phyloP scores from a whole-genome alignment of 2,797 vertebrate genomes.

The Rallus crepitans region DNA sequence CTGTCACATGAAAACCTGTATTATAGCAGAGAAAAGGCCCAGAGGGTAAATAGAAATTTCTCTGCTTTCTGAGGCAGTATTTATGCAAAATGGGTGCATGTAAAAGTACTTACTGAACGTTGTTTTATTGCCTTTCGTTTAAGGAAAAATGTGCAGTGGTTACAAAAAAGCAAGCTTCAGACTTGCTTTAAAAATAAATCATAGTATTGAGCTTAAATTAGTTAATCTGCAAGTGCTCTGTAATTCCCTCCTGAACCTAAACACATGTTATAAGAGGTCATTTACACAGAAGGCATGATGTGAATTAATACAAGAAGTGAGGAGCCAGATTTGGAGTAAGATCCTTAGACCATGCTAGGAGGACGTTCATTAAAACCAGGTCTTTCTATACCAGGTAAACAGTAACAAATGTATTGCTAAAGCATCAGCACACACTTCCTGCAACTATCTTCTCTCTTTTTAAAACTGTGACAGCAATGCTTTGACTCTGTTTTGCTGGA shows the following conservation, averaged over 20 bases:
- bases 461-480: background rate
- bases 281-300: background rate
- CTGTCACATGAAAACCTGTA: background rate
- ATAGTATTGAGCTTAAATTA: background rate
- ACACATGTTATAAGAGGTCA: background rate
- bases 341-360: background rate
- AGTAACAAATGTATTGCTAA: background rate
- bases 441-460: background rate
- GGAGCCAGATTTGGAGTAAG: background rate
- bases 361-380: background rate
- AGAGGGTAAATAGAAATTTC: background rate
- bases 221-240: background rate
- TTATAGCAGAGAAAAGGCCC: background rate
- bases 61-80: background rate
- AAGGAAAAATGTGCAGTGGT: background rate
- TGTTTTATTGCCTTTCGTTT: background rate
- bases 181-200: background rate
- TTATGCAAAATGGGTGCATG: background rate
- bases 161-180: conserved; percentile 15
- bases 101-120: background rate
- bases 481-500: background rate
- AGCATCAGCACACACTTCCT: background rate
- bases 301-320: background rate
- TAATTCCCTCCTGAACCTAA: background rate
- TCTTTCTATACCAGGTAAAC: background rate